These are phyloP conservation scores for Hydrozoanthus tunicans DNA, from an alignment of 64 coral and sea anemone species.

Conservation along the genomic window DNA sequence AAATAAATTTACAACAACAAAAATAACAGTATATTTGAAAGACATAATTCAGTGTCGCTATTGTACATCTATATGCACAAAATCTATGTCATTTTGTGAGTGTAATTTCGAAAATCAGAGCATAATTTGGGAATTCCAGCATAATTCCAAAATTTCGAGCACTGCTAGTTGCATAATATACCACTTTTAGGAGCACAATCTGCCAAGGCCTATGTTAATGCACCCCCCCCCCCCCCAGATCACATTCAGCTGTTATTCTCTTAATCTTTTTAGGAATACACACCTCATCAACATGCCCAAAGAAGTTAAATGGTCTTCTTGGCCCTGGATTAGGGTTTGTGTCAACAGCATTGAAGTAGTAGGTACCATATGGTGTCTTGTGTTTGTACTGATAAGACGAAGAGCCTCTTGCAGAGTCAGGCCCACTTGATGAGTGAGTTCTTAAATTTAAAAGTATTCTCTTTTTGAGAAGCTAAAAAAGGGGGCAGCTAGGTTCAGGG, in stretches of 20 bases:
- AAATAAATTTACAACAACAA: too few relatives aligned
- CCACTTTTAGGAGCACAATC: too few relatives aligned
- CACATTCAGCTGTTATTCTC: not conserved
- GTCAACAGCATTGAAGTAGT: constrained; percentile 96
- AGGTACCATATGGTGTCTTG: constrained; percentile 82
- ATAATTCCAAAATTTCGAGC: too few relatives aligned
- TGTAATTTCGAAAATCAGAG: too few relatives aligned
- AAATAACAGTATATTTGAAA: too few relatives aligned
- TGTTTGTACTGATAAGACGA: constrained; percentile 88
- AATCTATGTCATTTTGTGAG: too few relatives aligned
- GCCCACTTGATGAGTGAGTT: constrained; percentile 89
- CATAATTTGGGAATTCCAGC: too few relatives aligned
- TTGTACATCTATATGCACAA: too few relatives aligned
- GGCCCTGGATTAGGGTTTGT: constrained; percentile 81
- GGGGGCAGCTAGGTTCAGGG: too few relatives aligned
- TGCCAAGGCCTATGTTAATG: too few relatives aligned
- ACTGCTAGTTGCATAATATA: too few relatives aligned
- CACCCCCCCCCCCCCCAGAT: not conserved
- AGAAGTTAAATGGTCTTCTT: constrained; percentile 98
- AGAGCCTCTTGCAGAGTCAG: constrained; percentile 63
- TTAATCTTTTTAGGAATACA: not conserved
- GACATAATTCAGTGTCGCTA: too few relatives aligned
- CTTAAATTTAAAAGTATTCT: constrained; percentile 41
- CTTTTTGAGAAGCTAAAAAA: not conserved
- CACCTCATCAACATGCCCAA: constrained; percentile 92